Evolutionary conservation across 35 echinoderm and acorn worm species (phyloP), one percentile per base, ranked within the genome.

Genomic region (Ophiothrix spiculata): DNA sequence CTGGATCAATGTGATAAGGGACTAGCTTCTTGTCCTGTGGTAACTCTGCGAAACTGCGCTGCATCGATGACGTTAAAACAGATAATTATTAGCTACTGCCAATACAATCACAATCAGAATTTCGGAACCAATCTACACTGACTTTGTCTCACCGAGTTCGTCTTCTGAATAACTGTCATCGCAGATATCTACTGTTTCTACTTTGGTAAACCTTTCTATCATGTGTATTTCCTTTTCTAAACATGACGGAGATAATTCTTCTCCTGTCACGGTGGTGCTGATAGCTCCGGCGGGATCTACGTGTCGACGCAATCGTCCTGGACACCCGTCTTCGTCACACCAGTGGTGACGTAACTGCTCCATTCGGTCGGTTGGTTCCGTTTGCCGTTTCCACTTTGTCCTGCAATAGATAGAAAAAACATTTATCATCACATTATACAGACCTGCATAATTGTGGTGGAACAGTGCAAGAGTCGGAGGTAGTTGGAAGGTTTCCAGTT

Each of bases 371-470:
- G 81, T 31, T 42, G 92, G 86, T 4, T 81, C 87, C 17, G 92
- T 93, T 54, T 81, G 83, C n/a, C 92, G 81, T 77, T 93, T 93
- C 92, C 92, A 93, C 77, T 93, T 93, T 54, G 92, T 93, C 75
- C 92, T 93, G 79, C n/a, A n/a, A n/a, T n/a, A n/a, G n/a, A n/a
- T n/a, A n/a, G n/a, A n/a, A n/a, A n/a, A n/a, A n/a, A n/a, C n/a
- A n/a, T n/a, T n/a, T n/a, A n/a, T n/a, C n/a, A n/a, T n/a, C n/a
- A n/a, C n/a, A n/a, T n/a, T n/a, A n/a, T n/a, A n/a, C n/a, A n/a
- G n/a, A n/a, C n/a, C n/a, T n/a, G n/a, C n/a, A n/a, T n/a, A n/a
- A n/a, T n/a, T n/a, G n/a, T n/a, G n/a, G n/a, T n/a, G n/a, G n/a
- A n/a, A n/a, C n/a, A n/a, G n/a, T n/a, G n/a, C n/a, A n/a, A n/a